Evolutionary conservation across 1,140 invertebrate genomes (phyloP), one percentile per base, ranked within the genome.

Genomic region (Drosophila rufa): DNA sequence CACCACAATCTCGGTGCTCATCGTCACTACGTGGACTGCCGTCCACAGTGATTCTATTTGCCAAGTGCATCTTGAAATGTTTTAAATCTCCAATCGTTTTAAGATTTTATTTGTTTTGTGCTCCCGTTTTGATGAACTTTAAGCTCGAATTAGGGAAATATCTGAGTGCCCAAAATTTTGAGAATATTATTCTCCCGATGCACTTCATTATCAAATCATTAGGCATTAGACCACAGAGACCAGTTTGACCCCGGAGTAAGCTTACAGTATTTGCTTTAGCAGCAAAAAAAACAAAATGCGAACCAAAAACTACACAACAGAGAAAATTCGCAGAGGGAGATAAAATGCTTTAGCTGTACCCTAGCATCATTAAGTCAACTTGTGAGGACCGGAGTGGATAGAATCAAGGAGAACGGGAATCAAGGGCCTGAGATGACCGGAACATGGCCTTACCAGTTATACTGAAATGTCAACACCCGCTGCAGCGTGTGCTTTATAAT

Each of bases 311-410:
- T 73, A 53, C 74, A 80, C 66, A 76, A 47, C n/a, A 68, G 40
- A 46, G 53, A 48, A 53, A 33, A 48, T 60, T 40, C 46, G 17
- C n/a, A 51, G 30, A 47, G 45, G 51, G 7, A 40, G 38, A 15
- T 46, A 27, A 30, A 42, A 36, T 48, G 19, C 30, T 64, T 59
- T 53, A 69, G 43, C 42, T 69, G 51, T 66, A 76, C 57, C 62
- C 57, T 53, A 62, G 83, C 76, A 67, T 83, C 80, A 80, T 87
- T 83, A 87, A 82, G 68, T 89, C 80, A 75, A 80, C 80, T 83
- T 83, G 53, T 43, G 47, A 59, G 38, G 17, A 50, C 33, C 45
- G 12, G 30, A 6, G 36, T 53, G 51, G 6, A 30, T 40, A 22
- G 11, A 38, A 5, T 25, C 33, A 4, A 36, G 40, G 6, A 36